Evolutionary conservation across 2,888 invertebrate genomes (phyloP), one percentile per base, ranked within the genome.

Genomic region (Drosophila pegasa): DNA sequence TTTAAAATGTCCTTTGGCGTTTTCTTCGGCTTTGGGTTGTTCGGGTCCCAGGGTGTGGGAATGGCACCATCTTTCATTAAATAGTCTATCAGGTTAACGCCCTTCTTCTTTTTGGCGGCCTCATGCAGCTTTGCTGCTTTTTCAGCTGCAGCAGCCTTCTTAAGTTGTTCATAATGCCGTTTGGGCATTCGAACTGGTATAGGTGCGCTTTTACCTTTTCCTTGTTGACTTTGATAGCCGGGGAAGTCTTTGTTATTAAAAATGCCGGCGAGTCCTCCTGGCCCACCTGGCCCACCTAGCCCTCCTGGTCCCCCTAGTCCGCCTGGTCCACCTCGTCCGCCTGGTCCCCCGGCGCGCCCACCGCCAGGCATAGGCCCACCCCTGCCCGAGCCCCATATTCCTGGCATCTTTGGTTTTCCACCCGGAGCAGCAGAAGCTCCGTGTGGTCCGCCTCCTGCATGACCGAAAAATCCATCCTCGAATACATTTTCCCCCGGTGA

Each of bases 391-490:
- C 74, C 76, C 62, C 73, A 64, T 1, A 60, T 9, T 2, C 48
- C 54, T 1, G 29, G 9, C 0, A 22, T 1, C 8, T 66, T 73
- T 2, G n/a, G 20, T n/a, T 31, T 52, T 14, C 69, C 65, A 0
- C 33, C 58, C 1, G 33, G 50, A 2, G 37, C 7, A 6, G 57
- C 52, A 0, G 78, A 20, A 2, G 20, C 20, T 0, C 80, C 74
- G 7, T 80, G 78, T 2, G 74, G 71, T 1, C 85, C 87, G 0
- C 84, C 87, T 1, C 85, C 82, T 0, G n/a, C 7, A 33, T 45
- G 38, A 0, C 87, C 85, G 20, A 80, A 85, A 1, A 78, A 25
- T 0, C 84, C 84, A 27, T 87, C 84, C 52, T 84, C 85, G 31
- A 68, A 75, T 2, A 76, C 76, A 1, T 40, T 6, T 29, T 85